phyloP scores from a whole-genome alignment of 2,113 vertebrate species.

The Camelus dromedarius region DNA sequence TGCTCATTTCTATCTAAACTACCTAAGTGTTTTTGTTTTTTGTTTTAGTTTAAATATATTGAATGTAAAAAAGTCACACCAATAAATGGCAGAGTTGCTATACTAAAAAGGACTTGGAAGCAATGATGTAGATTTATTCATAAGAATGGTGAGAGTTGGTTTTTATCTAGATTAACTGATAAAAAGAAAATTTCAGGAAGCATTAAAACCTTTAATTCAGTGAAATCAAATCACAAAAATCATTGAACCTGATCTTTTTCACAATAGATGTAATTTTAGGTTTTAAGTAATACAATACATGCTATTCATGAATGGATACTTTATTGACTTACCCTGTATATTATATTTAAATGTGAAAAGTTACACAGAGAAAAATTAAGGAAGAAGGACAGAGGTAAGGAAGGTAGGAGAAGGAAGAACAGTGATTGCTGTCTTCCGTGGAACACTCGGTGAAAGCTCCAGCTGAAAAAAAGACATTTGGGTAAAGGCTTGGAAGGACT shows the following conservation, averaged over 20 bases:
- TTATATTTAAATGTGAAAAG: not conserved
- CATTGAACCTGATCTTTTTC: not conserved
- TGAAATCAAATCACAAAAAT: conserved; percentile 52
- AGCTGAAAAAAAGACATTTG: not conserved
- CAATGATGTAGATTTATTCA: conserved; percentile 34
- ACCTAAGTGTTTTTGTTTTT: no score
- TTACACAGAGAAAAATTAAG: not conserved
- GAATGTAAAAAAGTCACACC: not conserved
- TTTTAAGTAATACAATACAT: conserved; percentile 56
- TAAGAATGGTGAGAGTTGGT: not conserved
- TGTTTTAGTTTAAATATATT: no score
- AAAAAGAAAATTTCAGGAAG: conserved; percentile 44
- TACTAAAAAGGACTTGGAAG: conserved; percentile 18
- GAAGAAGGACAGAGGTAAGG: not conserved
- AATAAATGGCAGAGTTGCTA: conserved; percentile 17
- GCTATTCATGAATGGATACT: conserved; percentile 58
- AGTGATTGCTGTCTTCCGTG: not conserved
- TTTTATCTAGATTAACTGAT: conserved; percentile 57
- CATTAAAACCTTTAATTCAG: conserved; percentile 34
- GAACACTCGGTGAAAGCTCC: not conserved
- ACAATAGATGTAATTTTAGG: conserved; percentile 55
- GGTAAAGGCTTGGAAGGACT: not conserved
- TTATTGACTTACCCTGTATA: conserved; percentile 11
- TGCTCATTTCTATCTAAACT: no score
- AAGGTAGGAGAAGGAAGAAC: not conserved